Conservation (phyloP, 2,888 invertebrate genomes). For the Holacanthella duospinosa region DNA sequence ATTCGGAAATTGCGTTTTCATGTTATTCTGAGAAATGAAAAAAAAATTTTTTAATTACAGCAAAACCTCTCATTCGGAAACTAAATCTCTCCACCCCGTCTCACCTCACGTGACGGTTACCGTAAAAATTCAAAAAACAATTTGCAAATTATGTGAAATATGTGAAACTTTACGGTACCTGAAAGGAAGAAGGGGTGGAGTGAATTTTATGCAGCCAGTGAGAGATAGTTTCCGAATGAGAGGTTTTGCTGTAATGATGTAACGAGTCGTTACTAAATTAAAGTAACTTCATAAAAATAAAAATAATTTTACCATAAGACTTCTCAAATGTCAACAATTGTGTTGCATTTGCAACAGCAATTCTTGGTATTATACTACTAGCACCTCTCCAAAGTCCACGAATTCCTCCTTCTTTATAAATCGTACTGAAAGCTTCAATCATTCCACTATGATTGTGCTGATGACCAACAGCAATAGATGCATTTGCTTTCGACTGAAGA, state of each 20-base stretch:
- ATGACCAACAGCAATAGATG: slow-evolving; percentile 72
- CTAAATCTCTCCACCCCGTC: no score
- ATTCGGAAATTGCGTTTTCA: slow-evolving; percentile 1
- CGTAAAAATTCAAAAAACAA: no score
- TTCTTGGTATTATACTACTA: slow-evolving; percentile 59
- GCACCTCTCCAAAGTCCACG: slow-evolving; percentile 71
- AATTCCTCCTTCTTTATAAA: slow-evolving; percentile 43
- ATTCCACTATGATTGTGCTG: slow-evolving; percentile 67
- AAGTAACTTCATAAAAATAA: no score
- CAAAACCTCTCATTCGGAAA: no score
- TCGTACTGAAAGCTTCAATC: slow-evolving; percentile 50
- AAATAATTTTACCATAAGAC: slow-evolving; percentile 21
- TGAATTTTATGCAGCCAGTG: no score
- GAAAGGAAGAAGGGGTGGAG: no score
- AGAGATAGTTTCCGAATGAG: no score
- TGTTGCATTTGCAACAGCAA: slow-evolving; percentile 69
- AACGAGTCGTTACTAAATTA: no score
- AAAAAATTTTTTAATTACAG: not conserved
- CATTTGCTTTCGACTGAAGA: slow-evolving; percentile 57
- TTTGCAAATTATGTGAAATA: no score
- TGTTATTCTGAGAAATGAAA: not conserved
- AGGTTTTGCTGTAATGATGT: no score
- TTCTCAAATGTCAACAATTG: slow-evolving; percentile 67
- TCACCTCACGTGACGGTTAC: no score
- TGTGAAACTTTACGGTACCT: no score